phyloP scores from a whole-genome alignment of 2,113 vertebrate genomes.

The Malurus elegans region DNA sequence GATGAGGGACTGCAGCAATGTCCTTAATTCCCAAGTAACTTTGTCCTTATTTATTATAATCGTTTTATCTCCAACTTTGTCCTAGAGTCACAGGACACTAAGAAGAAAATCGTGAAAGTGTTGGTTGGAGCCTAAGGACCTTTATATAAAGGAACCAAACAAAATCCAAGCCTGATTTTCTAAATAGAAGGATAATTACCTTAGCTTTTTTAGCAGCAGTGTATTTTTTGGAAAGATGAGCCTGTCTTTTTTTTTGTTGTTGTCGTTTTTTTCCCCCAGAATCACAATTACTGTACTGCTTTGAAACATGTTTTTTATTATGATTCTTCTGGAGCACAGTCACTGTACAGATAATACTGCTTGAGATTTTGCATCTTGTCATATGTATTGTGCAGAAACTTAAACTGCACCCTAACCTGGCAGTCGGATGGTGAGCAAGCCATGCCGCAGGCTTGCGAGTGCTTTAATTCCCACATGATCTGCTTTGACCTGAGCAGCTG shows the following conservation, averaged over 20 bases:
- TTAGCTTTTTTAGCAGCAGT: background rate
- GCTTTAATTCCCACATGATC: background rate
- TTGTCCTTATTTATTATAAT: background rate
- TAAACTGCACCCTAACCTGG: background rate
- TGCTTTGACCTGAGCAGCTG: slow-evolving; percentile 1
- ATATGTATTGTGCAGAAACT: background rate
- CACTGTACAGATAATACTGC: background rate
- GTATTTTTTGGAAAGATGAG: background rate
- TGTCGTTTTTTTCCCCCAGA: background rate
- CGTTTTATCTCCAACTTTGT: slow-evolving; percentile 8
- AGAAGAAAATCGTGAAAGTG: background rate
- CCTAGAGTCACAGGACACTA: slow-evolving; percentile 2
- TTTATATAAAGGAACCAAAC: background rate
- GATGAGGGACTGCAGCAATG: background rate
- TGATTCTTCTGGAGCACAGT: background rate
- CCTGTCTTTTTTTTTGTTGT: background rate
- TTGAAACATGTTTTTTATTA: background rate
- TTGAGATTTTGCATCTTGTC: slow-evolving; percentile 42
- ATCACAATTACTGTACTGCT: background rate
- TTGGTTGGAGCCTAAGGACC: background rate
- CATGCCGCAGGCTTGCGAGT: background rate
- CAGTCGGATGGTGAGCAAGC: background rate
- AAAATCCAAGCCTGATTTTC: background rate
- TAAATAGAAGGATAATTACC: slow-evolving; percentile 34
- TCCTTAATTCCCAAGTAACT: background rate